Percentiles rank a stretch among this genome's conserved stretches.
These are phyloP conservation scores for Hyla sarda DNA, from an alignment of 2,113 vertebrate species.

Conservation along the genomic window DNA sequence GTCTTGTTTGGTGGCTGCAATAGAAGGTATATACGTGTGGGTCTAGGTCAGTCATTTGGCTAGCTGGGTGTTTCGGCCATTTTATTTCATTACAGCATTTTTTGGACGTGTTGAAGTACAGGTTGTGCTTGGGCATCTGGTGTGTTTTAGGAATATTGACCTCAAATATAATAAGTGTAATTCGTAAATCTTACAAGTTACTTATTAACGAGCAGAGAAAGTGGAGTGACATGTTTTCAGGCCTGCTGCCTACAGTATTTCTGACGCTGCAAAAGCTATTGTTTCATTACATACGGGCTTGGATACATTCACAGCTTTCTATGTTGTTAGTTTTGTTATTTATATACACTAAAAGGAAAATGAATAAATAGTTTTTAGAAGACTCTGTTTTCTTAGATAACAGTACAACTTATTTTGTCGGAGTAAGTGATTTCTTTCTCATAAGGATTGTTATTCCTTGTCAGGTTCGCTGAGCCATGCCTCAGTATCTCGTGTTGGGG, in stretches of 20 bases:
- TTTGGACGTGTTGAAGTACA: background rate
- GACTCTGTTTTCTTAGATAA: slow-evolving; percentile 64
- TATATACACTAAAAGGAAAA: slow-evolving; percentile 45
- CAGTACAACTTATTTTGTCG: slow-evolving; percentile 39
- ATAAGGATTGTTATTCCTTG: too few relatives aligned
- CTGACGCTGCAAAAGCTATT: slow-evolving; percentile 57
- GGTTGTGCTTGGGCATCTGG: background rate
- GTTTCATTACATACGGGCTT: slow-evolving; percentile 46
- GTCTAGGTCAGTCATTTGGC: too few relatives aligned
- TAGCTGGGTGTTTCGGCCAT: too few relatives aligned
- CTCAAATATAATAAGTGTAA: slow-evolving; percentile 43
- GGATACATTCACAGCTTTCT: background rate
- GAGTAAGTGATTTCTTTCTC: background rate
- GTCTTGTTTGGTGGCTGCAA: too few relatives aligned
- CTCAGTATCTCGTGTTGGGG: too few relatives aligned
- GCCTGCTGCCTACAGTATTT: slow-evolving; percentile 60
- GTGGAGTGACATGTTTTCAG: slow-evolving; percentile 59
- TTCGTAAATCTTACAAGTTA: slow-evolving; percentile 63
- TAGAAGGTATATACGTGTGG: too few relatives aligned
- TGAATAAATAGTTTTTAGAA: slow-evolving; percentile 63
- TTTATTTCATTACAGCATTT: background rate
- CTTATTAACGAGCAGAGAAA: slow-evolving; percentile 73
- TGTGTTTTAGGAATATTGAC: slow-evolving; percentile 20
- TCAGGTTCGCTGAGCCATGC: too few relatives aligned
- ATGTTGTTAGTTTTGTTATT: slow-evolving; percentile 10